phyloP scores from a whole-genome alignment of 2,888 invertebrate genomes.

The Dascillus cervinus region DNA sequence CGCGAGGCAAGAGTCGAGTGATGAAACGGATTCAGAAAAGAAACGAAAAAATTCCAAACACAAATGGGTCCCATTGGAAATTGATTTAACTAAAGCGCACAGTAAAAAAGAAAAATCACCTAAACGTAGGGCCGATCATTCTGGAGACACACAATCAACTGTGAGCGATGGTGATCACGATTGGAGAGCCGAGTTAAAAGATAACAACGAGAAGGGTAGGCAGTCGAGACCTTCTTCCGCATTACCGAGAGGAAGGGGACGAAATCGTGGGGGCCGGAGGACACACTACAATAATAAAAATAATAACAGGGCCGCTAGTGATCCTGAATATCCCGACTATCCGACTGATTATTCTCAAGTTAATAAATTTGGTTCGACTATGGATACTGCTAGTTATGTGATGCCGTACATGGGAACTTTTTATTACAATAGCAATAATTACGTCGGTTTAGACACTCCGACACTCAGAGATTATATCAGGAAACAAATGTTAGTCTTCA shows the following conservation, averaged over 20 bases:
- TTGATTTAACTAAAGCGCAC: conserved; percentile 64
- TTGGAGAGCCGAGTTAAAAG: conserved; percentile 34
- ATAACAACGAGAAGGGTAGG: conserved; percentile 20
- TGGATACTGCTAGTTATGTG: conserved; percentile 8
- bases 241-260: conserved; percentile 40
- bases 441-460: conserved; percentile 36
- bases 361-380: conserved; percentile 6
- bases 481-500: conserved; percentile 78
- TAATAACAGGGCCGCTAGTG: conserved; percentile 41
- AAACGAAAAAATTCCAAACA: conserved; percentile 52
- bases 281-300: conserved; percentile 41
- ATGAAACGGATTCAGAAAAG: conserved; percentile 43
- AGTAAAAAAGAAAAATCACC: conserved; percentile 57
- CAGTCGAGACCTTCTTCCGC: conserved; percentile 28
- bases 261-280: conserved; percentile 44
- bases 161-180: conserved; percentile 40
- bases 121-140: conserved; percentile 16
- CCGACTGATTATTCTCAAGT: conserved; percentile 41
- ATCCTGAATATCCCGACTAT: conserved; percentile 45
- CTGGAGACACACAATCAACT: conserved; percentile 33
- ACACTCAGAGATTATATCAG: conserved; percentile 77
- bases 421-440: conserved; percentile 50
- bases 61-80: conserved; percentile 89
- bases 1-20: conserved; percentile 35
- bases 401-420: conserved; percentile 54